Percentiles rank a stretch among this genome's conserved stretches.
These are phyloP conservation scores for Trichoplusia ni DNA, from an alignment of 1,140 invertebrate species.

Conservation along the genomic window DNA sequence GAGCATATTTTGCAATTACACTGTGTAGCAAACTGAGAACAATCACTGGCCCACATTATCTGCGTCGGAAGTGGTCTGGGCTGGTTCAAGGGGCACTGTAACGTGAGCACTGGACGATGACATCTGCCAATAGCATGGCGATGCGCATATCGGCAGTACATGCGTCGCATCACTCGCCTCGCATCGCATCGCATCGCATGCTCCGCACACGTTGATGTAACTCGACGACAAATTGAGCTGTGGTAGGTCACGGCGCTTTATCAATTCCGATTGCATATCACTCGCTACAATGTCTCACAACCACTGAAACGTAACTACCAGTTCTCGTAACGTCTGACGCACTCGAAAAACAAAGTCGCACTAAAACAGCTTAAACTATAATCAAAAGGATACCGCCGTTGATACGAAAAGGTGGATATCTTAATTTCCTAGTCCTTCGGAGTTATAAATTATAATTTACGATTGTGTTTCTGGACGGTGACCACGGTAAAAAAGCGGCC, in stretches of 20 bases:
- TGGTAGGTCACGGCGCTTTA: slow-evolving; percentile 68
- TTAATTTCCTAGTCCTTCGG: slow-evolving; percentile 72
- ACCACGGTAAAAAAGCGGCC: slow-evolving; percentile 63
- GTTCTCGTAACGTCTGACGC: slow-evolving; percentile 54
- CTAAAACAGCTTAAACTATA: slow-evolving; percentile 69
- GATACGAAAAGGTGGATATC: slow-evolving; percentile 67
- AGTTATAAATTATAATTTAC: slow-evolving; percentile 80
- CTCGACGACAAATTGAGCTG: slow-evolving; percentile 62
- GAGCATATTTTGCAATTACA: slow-evolving; percentile 18
- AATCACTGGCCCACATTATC: neutral
- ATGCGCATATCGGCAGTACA: slow-evolving; percentile 66
- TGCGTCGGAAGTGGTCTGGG: neutral
- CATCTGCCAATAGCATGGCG: slow-evolving; percentile 33
- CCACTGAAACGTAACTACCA: slow-evolving; percentile 48
- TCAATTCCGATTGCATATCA: slow-evolving; percentile 60
- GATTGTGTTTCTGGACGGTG: slow-evolving; percentile 64
- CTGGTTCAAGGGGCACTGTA: neutral
- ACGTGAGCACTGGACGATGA: slow-evolving; percentile 32
- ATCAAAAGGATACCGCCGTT: slow-evolving; percentile 66
- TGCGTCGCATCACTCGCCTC: slow-evolving; percentile 63
- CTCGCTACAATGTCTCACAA: slow-evolving; percentile 54
- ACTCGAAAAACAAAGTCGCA: slow-evolving; percentile 54
- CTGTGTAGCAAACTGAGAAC: slow-evolving; percentile 12
- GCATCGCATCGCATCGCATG: slow-evolving; percentile 52
- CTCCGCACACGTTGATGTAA: slow-evolving; percentile 52